Percentiles rank a stretch among this genome's conserved stretches.
phyloP scores from a whole-genome alignment of 1,140 invertebrate species.

The Nebria ingens region DNA sequence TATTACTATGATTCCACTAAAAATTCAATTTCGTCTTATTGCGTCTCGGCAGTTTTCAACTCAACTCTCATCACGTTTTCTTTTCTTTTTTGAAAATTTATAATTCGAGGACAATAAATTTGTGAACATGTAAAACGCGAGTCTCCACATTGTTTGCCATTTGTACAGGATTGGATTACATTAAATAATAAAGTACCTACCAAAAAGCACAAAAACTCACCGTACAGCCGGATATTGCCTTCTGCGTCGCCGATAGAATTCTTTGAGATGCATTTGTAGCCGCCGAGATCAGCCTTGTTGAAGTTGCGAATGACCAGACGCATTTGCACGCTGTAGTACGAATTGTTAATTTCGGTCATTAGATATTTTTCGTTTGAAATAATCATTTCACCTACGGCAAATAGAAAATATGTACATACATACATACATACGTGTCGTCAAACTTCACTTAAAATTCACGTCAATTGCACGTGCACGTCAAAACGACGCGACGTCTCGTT shows the following conservation, averaged over 20 bases:
- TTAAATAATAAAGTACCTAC: not conserved
- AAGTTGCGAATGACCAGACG: conserved; percentile 64
- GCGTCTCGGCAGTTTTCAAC: conserved; percentile 21
- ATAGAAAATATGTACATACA: conserved; percentile 11
- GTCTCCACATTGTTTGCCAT: too few species aligned
- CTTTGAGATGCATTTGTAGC: conserved; percentile 87
- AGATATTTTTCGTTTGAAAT: conserved; percentile 70
- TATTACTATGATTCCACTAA: conserved; percentile 26
- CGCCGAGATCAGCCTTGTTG: conserved; percentile 67
- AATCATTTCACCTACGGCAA: conserved; percentile 69
- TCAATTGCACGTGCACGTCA: too few species aligned
- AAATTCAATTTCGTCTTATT: conserved; percentile 33
- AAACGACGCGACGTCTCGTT: too few species aligned
- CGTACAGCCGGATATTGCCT: conserved; percentile 76
- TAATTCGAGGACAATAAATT: conserved; percentile 30
- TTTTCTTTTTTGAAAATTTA: too few species aligned
- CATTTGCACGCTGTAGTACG: conserved; percentile 72
- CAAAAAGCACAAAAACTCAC: too few species aligned
- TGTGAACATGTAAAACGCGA: conserved; percentile 14
- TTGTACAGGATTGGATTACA: not conserved
- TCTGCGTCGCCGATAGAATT: conserved; percentile 84
- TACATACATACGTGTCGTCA: too few species aligned
- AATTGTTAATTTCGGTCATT: conserved; percentile 60
- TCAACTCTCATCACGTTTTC: conserved; percentile 29
- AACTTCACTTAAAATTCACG: too few species aligned